Evolutionary conservation across 2,797 vertebrate species (phyloP).

Genomic region (Thamnophis elegans): DNA sequence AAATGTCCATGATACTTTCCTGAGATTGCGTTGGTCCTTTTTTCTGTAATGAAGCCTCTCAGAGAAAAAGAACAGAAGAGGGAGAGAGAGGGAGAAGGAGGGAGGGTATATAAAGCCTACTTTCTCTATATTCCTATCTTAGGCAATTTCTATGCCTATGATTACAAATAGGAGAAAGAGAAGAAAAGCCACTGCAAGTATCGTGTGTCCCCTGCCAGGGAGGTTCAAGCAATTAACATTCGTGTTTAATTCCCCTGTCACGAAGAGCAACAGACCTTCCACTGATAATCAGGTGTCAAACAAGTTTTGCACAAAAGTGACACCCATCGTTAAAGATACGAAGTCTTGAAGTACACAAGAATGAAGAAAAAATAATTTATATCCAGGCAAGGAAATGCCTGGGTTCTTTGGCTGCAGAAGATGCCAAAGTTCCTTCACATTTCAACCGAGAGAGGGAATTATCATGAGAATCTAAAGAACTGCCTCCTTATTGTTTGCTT

Average conservation of each 20-base stretch:
- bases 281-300: background rate
- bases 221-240: background rate
- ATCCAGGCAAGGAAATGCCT: background rate
- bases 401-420: background rate
- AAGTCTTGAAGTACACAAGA: too few relatives aligned
- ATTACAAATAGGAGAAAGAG: slow-evolving; percentile 48
- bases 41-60: background rate
- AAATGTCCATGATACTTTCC: background rate
- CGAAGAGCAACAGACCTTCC: background rate
- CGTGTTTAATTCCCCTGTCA: background rate
- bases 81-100: background rate
- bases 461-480: background rate
- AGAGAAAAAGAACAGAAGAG: background rate
- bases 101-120: background rate
- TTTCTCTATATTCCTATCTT: slow-evolving; percentile 54
- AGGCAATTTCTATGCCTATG: slow-evolving; percentile 62
- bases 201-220: background rate
- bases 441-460: background rate
- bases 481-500: background rate
- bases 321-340: background rate
- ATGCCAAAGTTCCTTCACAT: background rate
- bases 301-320: background rate
- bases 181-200: slow-evolving; percentile 40
- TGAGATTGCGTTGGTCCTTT: background rate
- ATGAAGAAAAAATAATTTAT: background rate